Percentiles rank a stretch among this genome's conserved stretches.
Evolutionary conservation across 2,113 vertebrate species (phyloP).

Genomic region (Aplodontia rufa): DNA sequence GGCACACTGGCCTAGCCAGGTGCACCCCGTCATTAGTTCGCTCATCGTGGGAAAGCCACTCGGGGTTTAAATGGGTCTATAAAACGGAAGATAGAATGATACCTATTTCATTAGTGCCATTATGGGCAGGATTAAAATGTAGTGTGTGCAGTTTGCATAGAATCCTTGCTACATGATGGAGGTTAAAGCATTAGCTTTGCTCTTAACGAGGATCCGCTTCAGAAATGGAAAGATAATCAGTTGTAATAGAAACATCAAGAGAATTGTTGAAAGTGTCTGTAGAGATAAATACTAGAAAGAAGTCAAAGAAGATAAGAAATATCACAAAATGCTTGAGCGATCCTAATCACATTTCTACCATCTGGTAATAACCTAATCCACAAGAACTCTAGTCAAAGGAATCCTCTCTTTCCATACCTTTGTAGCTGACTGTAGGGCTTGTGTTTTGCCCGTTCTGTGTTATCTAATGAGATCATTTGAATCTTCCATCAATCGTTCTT

Average conservation of each 20-base stretch:
- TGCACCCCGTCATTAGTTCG: background rate
- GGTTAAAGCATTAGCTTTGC: background rate
- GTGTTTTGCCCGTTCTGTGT: background rate
- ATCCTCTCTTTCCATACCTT: background rate
- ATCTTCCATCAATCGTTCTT: background rate
- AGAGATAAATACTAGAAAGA: background rate
- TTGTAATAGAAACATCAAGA: background rate
- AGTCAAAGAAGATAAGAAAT: background rate
- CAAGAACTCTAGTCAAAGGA: constrained; percentile 1
- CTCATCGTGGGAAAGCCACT: background rate
- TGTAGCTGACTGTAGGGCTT: background rate
- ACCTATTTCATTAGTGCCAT: background rate
- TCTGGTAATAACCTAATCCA: background rate
- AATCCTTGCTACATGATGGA: background rate
- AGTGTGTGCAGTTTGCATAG: background rate
- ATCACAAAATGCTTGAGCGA: background rate
- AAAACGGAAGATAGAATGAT: background rate
- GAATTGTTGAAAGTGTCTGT: background rate
- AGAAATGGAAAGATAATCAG: constrained; percentile 16
- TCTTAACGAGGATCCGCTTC: background rate
- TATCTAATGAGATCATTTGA: background rate
- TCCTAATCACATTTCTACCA: background rate
- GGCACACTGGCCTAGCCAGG: background rate
- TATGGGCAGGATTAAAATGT: background rate
- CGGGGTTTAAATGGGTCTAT: background rate